Base-by-base conservation (phyloP, 2,113 vertebrate genomes). In the Miniopterus natalensis region DNA sequence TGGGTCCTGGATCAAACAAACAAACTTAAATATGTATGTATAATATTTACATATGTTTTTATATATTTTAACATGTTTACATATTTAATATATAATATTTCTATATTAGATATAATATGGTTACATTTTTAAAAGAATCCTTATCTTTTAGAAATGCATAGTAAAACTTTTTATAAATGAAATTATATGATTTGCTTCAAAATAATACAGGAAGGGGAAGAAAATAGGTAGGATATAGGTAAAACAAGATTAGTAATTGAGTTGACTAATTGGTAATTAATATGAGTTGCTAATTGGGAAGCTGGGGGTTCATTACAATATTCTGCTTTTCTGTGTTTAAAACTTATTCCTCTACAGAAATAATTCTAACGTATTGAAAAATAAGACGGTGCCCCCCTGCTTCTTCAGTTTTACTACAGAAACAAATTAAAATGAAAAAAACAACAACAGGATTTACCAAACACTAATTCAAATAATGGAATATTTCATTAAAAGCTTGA, bases 351-450 rank as follows among this genome's bases (percentile, higher is more conserved):
- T 55, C 66, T 36, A 92, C 10, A 90, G 47, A 81, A 96, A 70
- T 74, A 87, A 93, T 80, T 45, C 25, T 96, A 84, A 81, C 10
- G 36, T 78, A 74, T 4, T 92, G 23, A 65, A 92, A 95, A 89
- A 47, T 73, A 78, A 79, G 29, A 92, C 9, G 65, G 18, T 68
- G 8, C 40, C 17, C 57, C 21, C 21, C 31, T 90, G 6, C 2
- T 88, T 79, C 40, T 86, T 77, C 27, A 86, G 88, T 88, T 88
- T 94, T 79, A 57, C n/a, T 29, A 75, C n/a, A 70, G 42, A 88
- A 70, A 94, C 15, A 59, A 79, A 53, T 63, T 27, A 89, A 93
- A 95, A 87, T 36, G 8, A 27, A 86, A 78, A 73, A 78, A 18
- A 15, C 75, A 95, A 96, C 13, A 12, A 74, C 14, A 63, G n/a